Percentiles rank a stretch among this genome's conserved stretches.
Evolutionary conservation across 2,113 vertebrate species (phyloP).

Genomic region (Tretioscincus oriximinensis): DNA sequence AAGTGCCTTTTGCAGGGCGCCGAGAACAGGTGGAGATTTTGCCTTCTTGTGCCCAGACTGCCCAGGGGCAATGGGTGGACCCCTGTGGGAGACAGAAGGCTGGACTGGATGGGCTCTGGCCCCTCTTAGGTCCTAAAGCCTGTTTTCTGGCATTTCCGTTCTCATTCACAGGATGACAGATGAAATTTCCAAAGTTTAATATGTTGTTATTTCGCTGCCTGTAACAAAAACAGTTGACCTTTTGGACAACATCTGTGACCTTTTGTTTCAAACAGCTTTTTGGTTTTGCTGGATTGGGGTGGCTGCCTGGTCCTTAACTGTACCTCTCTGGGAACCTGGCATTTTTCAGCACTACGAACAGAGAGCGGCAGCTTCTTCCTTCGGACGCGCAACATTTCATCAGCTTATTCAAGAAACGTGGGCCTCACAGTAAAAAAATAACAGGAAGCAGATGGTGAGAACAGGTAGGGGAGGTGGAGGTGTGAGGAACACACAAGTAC

Average conservation of each 20-base stretch:
- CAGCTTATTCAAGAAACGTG: too few species aligned
- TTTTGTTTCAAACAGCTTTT: neutral
- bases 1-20: too few species aligned
- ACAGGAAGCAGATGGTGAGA: constrained; percentile 5
- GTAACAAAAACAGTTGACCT: neutral
- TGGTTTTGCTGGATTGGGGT: neutral
- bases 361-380: neutral
- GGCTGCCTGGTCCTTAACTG: neutral
- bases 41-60: too few species aligned
- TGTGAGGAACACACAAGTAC: neutral
- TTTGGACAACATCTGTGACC: neutral
- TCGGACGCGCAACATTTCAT: too few species aligned
- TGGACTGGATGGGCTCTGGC: too few species aligned
- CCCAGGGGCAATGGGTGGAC: too few species aligned
- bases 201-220: neutral
- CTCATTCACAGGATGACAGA: neutral
- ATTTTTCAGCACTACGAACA: constrained; percentile 32
- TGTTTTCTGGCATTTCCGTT: neutral
- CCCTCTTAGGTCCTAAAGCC: too few species aligned
- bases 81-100: too few species aligned
- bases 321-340: neutral
- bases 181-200: neutral
- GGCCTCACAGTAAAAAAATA: constrained; percentile 1
- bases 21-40: too few species aligned
- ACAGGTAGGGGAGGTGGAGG: constrained; percentile 1